These are phyloP conservation scores for Jaculus jaculus DNA, from an alignment of 2,113 vertebrate genomes.

Conservation along the genomic window DNA sequence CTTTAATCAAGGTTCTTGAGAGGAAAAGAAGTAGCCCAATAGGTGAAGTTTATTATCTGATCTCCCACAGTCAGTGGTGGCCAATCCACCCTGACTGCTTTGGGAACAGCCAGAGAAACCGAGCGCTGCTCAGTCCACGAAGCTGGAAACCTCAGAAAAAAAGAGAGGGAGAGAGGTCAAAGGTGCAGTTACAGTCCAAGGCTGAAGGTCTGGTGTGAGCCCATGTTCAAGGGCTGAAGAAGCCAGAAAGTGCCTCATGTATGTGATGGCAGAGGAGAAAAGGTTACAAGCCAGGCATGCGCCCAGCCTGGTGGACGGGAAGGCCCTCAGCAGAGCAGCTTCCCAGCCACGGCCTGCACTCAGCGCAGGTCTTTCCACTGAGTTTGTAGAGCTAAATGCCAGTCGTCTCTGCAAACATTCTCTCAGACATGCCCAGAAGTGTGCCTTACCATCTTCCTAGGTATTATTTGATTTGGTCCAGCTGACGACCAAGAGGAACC, in stretches of 20 bases:
- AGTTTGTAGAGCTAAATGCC: too few relatives aligned
- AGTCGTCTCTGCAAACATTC: not conserved
- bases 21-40: not conserved
- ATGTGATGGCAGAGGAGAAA: not conserved
- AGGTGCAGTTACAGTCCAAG: not conserved
- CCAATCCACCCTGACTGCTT: not conserved
- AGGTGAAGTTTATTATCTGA: not conserved
- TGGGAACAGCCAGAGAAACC: not conserved
- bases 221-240: not conserved
- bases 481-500: not conserved
- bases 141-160: not conserved
- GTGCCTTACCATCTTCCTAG: not conserved
- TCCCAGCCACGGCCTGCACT: not conserved
- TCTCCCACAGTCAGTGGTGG: not conserved
- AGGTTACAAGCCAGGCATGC: not conserved
- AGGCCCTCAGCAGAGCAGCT: too few relatives aligned
- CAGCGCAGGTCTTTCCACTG: not conserved
- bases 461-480: not conserved
- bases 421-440: not conserved
- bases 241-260: not conserved
- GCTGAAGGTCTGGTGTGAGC: not conserved
- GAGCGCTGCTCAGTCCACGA: too few relatives aligned
- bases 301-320: too few relatives aligned
- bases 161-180: not conserved
- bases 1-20: not conserved